Evolutionary conservation across 2,888 invertebrate species (phyloP), one percentile per base, ranked within the genome.

Genomic region (Melinopterus prodromus): DNA sequence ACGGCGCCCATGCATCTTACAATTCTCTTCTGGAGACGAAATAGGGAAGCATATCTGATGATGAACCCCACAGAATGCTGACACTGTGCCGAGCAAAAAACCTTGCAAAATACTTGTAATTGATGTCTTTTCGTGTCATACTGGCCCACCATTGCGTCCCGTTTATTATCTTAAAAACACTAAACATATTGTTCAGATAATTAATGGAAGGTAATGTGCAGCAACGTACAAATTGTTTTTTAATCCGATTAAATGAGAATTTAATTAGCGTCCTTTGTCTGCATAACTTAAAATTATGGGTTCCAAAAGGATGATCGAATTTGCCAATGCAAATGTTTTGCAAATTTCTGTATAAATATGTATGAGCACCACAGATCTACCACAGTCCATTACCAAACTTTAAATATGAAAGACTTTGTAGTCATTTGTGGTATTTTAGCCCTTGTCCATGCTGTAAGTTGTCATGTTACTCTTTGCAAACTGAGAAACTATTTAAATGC

Each of bases 361-460:
- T 26, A 26, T 26, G 26, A 26, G 26, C 26, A 26, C 26, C 12
- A 53, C 5, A 7, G 12, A 53, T 12, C 53, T 53, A 53, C 53
- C 26, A 26, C 26, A 53, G 53, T 53, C 12, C 53, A 53, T 53
- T 6, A 53, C 5, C 53, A 53, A 9, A 53, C 53, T 9, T 7
- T 16, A 9, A 77, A 77, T 16, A 80, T 79, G 81, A 82, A 81
- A 69, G 69, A 53, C 35, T 70, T 77, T 26, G 75, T 80, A 16
- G 77, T 78, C 37, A 35, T 81, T 37, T 76, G 26, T 6, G n/a
- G 36, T 26, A 75, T 69, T n/a, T 75, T 77, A n/a, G 80, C 70
- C 12, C 16, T 77, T n/a, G 70, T 37, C 16, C 9, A 78, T 71
- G 77, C 77, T 26, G 79, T 79, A 79, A 79, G 79, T 79, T n/a